Evolutionary conservation across 2,797 vertebrate species (phyloP), one percentile per base, ranked within the genome.

Genomic region (Hypotaenidia philippensis): DNA sequence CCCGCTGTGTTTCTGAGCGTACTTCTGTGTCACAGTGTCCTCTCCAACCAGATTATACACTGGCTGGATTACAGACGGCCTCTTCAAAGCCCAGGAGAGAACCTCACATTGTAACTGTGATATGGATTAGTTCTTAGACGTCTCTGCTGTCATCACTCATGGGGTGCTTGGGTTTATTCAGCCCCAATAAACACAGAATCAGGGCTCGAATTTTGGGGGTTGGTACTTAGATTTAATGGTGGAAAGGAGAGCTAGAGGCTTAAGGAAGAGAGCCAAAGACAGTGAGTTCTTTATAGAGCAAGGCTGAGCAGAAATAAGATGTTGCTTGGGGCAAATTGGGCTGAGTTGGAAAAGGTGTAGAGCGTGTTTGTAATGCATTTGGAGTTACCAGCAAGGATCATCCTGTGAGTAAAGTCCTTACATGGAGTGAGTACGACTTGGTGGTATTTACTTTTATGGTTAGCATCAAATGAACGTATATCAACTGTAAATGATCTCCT

Each of bases 361-460:
- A 8, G 31, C 6, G 13, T 16, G 4, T 56, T 68, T 57, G 13
- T 32, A 27, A 66, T 47, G 40, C 38, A 6, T 53, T 70, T 65
- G 20, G 21, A 41, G 26, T 81, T 65, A 38, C 26, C 18, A 44
- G 45, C 5, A 10, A 83, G 88, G 64, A 80, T 94, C 60, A 29
- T 0, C 23, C 74, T 47, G 69, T 63, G 89, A 75, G 84, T 64
- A 45, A 81, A 94, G 74, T 65, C 76, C 53, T 96, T 29, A n/a
- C 29, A 20, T 6, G 66, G 71, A 40, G 36, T 11, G 57, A 65
- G 61, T 80, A 44, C 68, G 65, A 31, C 11, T 52, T 27, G 18
- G 68, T 26, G 81, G 60, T 83, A 20, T 75, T 91, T 92, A 38
- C 23, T 2, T 89, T 94, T 90, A 27, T 70, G 88, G 94, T 63